Base-by-base conservation (phyloP, 1,140 invertebrate genomes). In the Colletes gigas region DNA sequence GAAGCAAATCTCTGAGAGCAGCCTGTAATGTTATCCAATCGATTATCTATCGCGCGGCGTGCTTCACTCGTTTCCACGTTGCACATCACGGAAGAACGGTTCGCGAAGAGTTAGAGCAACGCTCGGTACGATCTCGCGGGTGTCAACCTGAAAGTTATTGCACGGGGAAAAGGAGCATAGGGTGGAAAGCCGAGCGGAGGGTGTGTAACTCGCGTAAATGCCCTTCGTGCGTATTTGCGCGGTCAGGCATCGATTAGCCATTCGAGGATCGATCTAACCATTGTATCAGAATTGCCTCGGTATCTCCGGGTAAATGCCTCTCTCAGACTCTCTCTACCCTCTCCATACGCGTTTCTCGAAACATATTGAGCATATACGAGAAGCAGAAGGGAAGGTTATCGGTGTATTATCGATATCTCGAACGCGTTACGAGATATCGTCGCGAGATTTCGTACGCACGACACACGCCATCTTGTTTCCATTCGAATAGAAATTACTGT, bases 191-290 rank as follows among this genome's bases (percentile, higher is more conserved):
- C 44, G 55, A 65, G 62, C 83, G 19, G 76, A 80, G 83, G 84
- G 79, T 78, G 47, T 73, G 71, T 66, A 71, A 50, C n/a, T 76
- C 47, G 74, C 70, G 47, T 68, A 68, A 85, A 83, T 68, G 69
- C 54, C 83, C 76, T 62, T 60, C 72, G 70, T 57, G 67, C 82
- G 69, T 86, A 85, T 84, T 78, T 78, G 70, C 76, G 62, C 72
- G 81, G 83, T 83, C 87, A 80, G 81, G 72, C 85, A 88, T 88
- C 87, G 86, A 88, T 88, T 88, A 88, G 83, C 81, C 76, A 84
- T 88, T 88, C 68, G 60, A 77, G 78, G 69, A 88, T 88, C 83
- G 81, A 86, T 67, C 77, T 68, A 57, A 52, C 73, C 55, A 78
- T 81, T 60, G 65, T 77, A 62, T 60, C 72, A 67, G 82, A 81